These are phyloP conservation scores for Sardinella longiceps DNA, from an alignment of 2,797 vertebrate genomes.

Conservation along the genomic window DNA sequence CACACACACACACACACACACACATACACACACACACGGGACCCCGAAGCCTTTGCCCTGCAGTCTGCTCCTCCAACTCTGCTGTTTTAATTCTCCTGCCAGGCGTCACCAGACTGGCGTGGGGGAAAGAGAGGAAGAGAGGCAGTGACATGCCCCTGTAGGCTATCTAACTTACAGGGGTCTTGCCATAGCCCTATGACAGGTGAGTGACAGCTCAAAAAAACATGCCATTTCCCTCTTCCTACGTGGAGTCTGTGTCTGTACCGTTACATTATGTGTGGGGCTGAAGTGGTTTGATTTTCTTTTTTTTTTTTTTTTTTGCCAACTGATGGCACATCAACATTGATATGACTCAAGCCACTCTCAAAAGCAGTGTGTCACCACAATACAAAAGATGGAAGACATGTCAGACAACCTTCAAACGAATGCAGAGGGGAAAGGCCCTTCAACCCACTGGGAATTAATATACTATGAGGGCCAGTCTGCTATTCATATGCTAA, in stretches of 20 bases:
- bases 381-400: not conserved
- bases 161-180: not conserved
- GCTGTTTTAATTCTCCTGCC: constrained; percentile 30
- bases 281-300: not conserved
- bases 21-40: constrained; percentile 11
- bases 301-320: not conserved
- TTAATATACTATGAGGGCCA: not conserved
- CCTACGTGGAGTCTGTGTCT: not conserved
- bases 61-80: constrained; percentile 27
- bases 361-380: not conserved
- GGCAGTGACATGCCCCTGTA: not conserved
- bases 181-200: not conserved
- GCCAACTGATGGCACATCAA: not conserved
- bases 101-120: constrained; percentile 10
- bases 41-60: constrained; percentile 32
- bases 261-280: not conserved
- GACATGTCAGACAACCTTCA: not conserved
- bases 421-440: not conserved
- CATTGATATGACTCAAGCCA: not conserved
- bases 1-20: not conserved
- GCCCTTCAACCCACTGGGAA: not conserved
- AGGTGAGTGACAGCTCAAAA: not conserved
- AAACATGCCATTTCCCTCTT: not conserved
- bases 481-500: constrained; percentile 10
- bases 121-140: not conserved